Evolutionary conservation across 1,140 invertebrate species (phyloP), one percentile per base, ranked within the genome.

Genomic region (Lasaia peninsularis): DNA sequence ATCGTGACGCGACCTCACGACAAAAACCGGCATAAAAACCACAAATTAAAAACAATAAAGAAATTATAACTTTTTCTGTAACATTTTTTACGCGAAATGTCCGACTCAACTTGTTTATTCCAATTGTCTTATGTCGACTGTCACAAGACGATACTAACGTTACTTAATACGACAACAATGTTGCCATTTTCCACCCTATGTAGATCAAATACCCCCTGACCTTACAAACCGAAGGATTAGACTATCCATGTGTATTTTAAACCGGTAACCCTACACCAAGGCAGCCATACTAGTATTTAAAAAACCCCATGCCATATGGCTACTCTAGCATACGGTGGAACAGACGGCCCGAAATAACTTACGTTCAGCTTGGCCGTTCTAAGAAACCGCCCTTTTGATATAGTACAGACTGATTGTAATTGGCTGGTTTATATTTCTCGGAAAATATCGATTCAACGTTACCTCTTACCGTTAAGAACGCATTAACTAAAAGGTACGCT

Each of bases 241-340:
- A 21, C 12, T 55, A 35, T 40, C 1, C 2, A 50, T 54, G 35
- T 53, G 51, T 31, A 12, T 18, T 2, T 50, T 35, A 63, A 55
- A 54, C 51, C 33, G 56, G 56, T 52, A 58, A 52, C 40, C 28
- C 5, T 52, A 32, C 50, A 52, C 49, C 32, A 24, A 50, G 50
- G 54, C 61, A 63, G 61, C 56, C 61, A 28, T 63, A 58, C 55
- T 12, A 58, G 34, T 55, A 56, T 33, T 52, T 49, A 49, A 50
- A 57, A 53, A 49, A 21, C 12, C 18, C 37, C 60, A 37, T 20
- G 14, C 52, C 58, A 60, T 60, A 60, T 55, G 58, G 58, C 4
- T 35, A 49, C 34, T 54, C 14, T 24, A 33, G 34, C 11, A 14
- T n/a, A 53, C 12, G 21, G 18, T 44, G 12, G 7, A 28, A 28